phyloP scores from a whole-genome alignment of 1,140 invertebrate genomes.

The Hyposmocoma kahamanoa region DNA sequence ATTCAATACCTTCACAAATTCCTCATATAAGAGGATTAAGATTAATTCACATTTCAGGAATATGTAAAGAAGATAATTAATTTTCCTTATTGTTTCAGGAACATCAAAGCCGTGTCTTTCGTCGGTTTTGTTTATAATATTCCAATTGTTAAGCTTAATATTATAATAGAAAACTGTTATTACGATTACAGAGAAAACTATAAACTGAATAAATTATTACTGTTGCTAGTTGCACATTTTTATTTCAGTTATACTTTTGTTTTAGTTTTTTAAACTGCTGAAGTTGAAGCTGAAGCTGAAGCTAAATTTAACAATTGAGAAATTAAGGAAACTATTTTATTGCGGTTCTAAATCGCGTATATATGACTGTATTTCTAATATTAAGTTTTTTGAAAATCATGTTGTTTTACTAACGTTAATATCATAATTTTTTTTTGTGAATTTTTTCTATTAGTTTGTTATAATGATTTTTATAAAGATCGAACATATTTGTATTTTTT shows the following conservation, averaged over 20 bases:
- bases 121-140: background rate
- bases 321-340: background rate
- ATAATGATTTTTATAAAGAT: too few species aligned
- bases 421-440: too few species aligned
- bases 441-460: too few species aligned
- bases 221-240: slow-evolving; percentile 20
- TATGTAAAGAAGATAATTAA: background rate
- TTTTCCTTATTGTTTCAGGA: background rate
- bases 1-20: background rate
- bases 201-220: slow-evolving; percentile 31
- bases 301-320: background rate
- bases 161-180: slow-evolving; percentile 19
- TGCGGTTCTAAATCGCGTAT: too few species aligned
- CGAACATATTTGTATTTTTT: too few species aligned
- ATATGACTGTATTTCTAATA: background rate
- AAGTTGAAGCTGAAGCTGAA: background rate
- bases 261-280: background rate
- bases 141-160: background rate
- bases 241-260: background rate
- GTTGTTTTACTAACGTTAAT: too few species aligned
- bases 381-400: background rate
- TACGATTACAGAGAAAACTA: slow-evolving; percentile 12
- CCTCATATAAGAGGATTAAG: background rate
- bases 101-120: background rate
- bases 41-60: too few species aligned